phyloP scores from a whole-genome alignment of 2,797 vertebrate genomes.

The Danio aesculapii region DNA sequence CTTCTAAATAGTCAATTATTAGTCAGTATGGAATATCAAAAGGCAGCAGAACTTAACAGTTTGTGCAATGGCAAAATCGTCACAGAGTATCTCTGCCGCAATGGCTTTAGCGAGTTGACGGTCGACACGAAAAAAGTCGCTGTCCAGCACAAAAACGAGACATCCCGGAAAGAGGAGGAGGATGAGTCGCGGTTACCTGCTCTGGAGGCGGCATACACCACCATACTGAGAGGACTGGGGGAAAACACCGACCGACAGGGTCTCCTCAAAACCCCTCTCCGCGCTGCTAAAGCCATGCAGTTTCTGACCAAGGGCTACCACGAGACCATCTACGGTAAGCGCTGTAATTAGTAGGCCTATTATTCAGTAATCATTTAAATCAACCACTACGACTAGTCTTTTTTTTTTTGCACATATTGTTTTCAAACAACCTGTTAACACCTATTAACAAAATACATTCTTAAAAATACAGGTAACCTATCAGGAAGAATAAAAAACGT shows the following conservation, averaged over 20 bases:
- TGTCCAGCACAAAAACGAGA: conserved; percentile 67
- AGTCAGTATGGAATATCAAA: conserved; percentile 60
- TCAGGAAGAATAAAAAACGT: too few relatives aligned
- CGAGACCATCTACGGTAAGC: conserved; percentile 79
- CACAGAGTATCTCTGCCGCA: conserved; percentile 69
- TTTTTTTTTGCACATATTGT: background rate
- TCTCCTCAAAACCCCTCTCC: conserved; percentile 80
- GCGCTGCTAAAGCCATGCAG: conserved; percentile 87
- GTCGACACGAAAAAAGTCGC: conserved; percentile 71
- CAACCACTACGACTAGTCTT: background rate
- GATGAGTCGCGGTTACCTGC: conserved; percentile 68
- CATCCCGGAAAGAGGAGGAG: conserved; percentile 72
- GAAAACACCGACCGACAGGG: conserved; percentile 84
- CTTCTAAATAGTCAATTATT: background rate
- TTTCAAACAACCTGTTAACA: too few relatives aligned
- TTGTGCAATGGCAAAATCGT: conserved; percentile 65
- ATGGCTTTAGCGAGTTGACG: conserved; percentile 69
- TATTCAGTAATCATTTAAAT: too few relatives aligned
- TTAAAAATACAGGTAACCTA: too few relatives aligned
- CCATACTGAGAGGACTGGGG: conserved; percentile 82
- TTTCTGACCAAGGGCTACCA: conserved; percentile 88
- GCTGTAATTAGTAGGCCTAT: background rate
- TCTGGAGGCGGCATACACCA: conserved; percentile 80
- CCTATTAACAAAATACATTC: too few relatives aligned
- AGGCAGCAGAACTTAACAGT: conserved; percentile 66